Percentiles rank a stretch among this genome's conserved stretches.
Evolutionary conservation across 2,113 vertebrate genomes (phyloP).

Genomic region (Morphnarchus princeps): DNA sequence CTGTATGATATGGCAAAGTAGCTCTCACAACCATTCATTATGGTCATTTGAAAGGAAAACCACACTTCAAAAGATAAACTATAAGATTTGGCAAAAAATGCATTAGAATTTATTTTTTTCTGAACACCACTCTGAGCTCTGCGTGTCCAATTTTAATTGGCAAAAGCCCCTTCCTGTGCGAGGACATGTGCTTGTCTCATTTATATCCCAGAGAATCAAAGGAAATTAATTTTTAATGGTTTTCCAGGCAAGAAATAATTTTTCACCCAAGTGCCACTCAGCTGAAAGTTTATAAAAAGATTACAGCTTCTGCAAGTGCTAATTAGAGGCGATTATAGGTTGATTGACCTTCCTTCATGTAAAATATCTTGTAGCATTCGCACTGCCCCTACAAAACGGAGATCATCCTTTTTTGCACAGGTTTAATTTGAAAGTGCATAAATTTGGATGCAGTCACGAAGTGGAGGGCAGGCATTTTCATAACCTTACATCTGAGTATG

Average conservation of each 20-base stretch:
- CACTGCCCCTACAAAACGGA: not conserved
- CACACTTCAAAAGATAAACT: not conserved
- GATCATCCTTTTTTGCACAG: not conserved
- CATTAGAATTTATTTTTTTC: not conserved
- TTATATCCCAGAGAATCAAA: not conserved
- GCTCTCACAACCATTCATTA: not conserved
- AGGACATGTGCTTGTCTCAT: not conserved
- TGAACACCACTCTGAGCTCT: not conserved
- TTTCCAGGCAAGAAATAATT: not conserved
- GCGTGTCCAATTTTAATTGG: not conserved
- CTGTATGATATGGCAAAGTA: not conserved
- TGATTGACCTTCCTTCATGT: not conserved
- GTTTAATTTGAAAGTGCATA: not conserved
- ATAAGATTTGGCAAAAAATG: not conserved
- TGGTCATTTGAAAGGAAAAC: not conserved
- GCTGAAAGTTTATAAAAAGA: constrained; percentile 5
- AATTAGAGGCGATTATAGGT: constrained; percentile 25
- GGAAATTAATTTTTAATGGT: constrained; percentile 35
- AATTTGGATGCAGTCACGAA: not conserved
- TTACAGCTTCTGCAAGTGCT: not conserved
- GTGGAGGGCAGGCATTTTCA: not conserved
- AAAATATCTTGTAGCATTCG: not conserved
- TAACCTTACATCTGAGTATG: not conserved
- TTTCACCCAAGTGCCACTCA: not conserved
- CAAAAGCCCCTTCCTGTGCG: not conserved